Conservation (phyloP, 2,113 vertebrate species). For the Gobio gobio region DNA sequence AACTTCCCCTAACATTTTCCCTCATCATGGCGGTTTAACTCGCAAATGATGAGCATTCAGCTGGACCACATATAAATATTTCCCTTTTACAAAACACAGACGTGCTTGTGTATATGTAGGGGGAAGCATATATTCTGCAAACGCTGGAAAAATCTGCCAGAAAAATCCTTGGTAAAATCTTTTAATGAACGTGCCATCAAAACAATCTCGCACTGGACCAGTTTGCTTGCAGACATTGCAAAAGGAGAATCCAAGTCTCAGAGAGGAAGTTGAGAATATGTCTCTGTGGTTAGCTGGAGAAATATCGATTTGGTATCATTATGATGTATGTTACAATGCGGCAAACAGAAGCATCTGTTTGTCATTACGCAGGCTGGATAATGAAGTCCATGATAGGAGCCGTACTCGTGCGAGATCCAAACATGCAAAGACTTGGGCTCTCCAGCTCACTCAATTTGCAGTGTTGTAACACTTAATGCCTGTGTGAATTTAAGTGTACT, state of each 20-base stretch:
- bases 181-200: slow-evolving; percentile 14
- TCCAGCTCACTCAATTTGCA: not conserved
- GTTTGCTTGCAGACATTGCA: slow-evolving; percentile 26
- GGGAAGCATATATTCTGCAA: slow-evolving; percentile 8
- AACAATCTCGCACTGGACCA: not conserved
- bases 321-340: slow-evolving; percentile 29
- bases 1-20: slow-evolving; percentile 14
- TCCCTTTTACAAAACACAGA: slow-evolving; percentile 16
- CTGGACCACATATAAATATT: slow-evolving; percentile 27
- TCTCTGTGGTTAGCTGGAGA: slow-evolving; percentile 43
- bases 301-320: slow-evolving; percentile 53
- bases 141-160: not conserved
- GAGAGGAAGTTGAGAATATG: slow-evolving; percentile 45
- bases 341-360: slow-evolving; percentile 68
- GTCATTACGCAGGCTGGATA: slow-evolving; percentile 65
- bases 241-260: slow-evolving; percentile 35
- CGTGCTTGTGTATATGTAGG: not conserved
- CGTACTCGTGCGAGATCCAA: slow-evolving; percentile 64
- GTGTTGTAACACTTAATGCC: not conserved
- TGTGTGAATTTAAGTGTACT: not conserved
- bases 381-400: slow-evolving; percentile 69
- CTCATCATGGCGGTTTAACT: slow-evolving; percentile 10
- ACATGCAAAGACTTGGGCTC: slow-evolving; percentile 56
- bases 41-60: not conserved
- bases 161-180: slow-evolving; percentile 7